These are phyloP conservation scores for Hephaestus fuliginosus DNA, from an alignment of 2,797 vertebrate genomes.

Conservation along the genomic window DNA sequence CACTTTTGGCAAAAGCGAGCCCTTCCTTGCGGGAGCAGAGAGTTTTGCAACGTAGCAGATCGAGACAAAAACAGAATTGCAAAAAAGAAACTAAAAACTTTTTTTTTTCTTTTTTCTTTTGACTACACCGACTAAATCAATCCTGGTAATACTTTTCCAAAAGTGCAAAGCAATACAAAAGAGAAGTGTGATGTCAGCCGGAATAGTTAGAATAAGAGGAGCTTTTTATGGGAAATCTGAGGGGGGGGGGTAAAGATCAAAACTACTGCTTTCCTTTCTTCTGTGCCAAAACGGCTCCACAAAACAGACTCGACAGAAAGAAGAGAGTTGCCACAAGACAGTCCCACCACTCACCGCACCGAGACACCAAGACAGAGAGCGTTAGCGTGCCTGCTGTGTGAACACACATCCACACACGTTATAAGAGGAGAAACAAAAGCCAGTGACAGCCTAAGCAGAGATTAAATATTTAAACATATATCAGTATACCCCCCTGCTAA, in stretches of 20 bases:
- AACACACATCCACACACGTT: background rate
- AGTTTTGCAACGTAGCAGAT: background rate
- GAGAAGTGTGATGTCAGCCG: constrained; percentile 16
- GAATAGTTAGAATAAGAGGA: background rate
- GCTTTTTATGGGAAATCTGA: constrained; percentile 13
- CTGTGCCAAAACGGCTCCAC: constrained; percentile 33
- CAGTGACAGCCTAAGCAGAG: constrained; percentile 15
- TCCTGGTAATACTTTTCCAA: constrained; percentile 12
- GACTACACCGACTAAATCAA: background rate
- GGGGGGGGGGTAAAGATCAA: constrained; percentile 12
- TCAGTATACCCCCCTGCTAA: background rate
- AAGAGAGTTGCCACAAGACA: background rate
- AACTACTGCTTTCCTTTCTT: background rate
- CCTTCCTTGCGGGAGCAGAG: background rate
- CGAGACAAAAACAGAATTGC: background rate
- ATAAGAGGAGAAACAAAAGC: constrained; percentile 9
- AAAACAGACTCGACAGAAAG: constrained; percentile 11
- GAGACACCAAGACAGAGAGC: constrained; percentile 1
- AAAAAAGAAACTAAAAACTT: background rate
- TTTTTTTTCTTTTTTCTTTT: too few relatives aligned
- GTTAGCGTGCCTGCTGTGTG: background rate
- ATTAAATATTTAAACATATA: constrained; percentile 63
- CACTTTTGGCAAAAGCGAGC: constrained; percentile 4
- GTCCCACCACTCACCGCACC: background rate
- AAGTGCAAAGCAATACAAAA: constrained; percentile 23